These are phyloP conservation scores for Danio choprae DNA, from an alignment of 2,797 vertebrate genomes.

Conservation along the genomic window DNA sequence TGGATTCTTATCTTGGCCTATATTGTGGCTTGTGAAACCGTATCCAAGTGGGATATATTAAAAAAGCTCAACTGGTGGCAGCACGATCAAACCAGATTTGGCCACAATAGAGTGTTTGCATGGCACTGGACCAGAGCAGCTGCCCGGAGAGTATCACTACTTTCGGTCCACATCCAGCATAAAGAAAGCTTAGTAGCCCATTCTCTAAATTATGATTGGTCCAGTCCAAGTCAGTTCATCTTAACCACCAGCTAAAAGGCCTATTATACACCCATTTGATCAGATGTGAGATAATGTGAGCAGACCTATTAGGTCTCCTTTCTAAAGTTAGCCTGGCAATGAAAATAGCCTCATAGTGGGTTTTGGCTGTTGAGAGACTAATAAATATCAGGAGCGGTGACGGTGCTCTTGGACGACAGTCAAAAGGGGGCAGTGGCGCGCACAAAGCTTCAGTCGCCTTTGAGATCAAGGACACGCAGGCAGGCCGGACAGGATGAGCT, in stretches of 20 bases:
- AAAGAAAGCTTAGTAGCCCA: constrained; percentile 55
- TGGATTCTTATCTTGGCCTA: not conserved
- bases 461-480: constrained; percentile 59
- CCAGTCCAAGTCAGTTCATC: constrained; percentile 58
- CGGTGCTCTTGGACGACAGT: constrained; percentile 47
- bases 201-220: constrained; percentile 50
- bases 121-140: constrained; percentile 57
- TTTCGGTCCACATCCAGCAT: constrained; percentile 61
- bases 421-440: constrained; percentile 50
- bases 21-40: not conserved
- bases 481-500: constrained; percentile 54
- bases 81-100: constrained; percentile 50
- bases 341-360: constrained; percentile 48
- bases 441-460: constrained; percentile 43
- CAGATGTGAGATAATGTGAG: constrained; percentile 45
- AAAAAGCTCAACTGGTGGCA: constrained; percentile 43
- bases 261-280: constrained; percentile 59
- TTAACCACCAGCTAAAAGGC: constrained; percentile 50
- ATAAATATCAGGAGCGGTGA: constrained; percentile 50
- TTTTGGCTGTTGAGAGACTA: constrained; percentile 47
- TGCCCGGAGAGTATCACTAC: constrained; percentile 62
- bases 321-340: constrained; percentile 38
- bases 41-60: constrained; percentile 21
- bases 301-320: constrained; percentile 51
- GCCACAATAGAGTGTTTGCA: constrained; percentile 27